Base-by-base conservation (phyloP, 1,140 invertebrate genomes). In the Hyposmocoma kahamanoa region DNA sequence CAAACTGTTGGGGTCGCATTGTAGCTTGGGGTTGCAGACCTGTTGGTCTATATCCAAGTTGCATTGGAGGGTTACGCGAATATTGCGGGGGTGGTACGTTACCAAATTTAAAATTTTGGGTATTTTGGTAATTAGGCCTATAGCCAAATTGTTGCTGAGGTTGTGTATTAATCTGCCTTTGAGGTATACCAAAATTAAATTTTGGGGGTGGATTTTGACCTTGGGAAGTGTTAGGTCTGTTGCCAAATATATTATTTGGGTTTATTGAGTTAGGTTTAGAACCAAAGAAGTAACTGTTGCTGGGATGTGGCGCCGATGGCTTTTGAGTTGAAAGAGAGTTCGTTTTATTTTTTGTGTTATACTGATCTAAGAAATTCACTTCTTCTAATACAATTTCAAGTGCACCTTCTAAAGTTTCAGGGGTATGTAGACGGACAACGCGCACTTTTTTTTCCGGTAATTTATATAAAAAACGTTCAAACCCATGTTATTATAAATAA, bases 391-490 rank as follows among this genome's bases (percentile, higher is more conserved):
- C 30, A 11, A 22, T n/a, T 47, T 36, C 2, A 15, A 36, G n/a
- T 8, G 44, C 44, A 1, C 38, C 30, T 22, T 38, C 44, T 38
- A 47, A 24, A 0, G 19, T 47, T 1, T 2, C 4, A 3, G 44
- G 30, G 5, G 34, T 13, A 11, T 47, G 26, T 8, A 47, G 26
- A 9, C 44, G 44, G 17, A 22, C 44, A 3, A 21, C 22, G 10
- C 44, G 18, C 44, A 47, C 19, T 13, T 36, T n/a, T n/a, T 26
- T 26, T 36, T 47, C 30, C 15, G 44, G 44, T 22, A 47, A 47
- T 15, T 47, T 47, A 9, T 47, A 47, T 6, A 47, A 38, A 38
- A 47, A 47, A 47, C 30, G n/a, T 34, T 36, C 13, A 47, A 13
- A 11, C 30, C 30, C 6, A 20, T 32, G 22, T 47, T 30, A 22